A percentile compares a stretch with the other conserved stretches of the same genome.
These are phyloP conservation scores for Clupea harengus DNA, from an alignment of 2,113 vertebrate species.

Conservation along the genomic window DNA sequence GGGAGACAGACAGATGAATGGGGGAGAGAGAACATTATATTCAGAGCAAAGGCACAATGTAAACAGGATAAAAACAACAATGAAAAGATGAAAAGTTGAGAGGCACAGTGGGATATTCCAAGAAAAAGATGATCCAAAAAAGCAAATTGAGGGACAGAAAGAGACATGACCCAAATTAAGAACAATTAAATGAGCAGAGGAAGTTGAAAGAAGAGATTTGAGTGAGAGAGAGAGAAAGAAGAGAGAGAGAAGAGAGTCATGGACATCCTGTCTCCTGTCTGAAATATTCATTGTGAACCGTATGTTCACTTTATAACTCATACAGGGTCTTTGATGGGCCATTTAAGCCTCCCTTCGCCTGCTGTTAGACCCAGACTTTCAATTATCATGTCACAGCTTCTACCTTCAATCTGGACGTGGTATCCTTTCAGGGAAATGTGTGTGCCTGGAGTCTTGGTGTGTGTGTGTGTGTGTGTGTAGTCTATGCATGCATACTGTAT, in stretches of 20 bases:
- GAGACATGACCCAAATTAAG: slow-evolving; percentile 39
- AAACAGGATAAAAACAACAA: not conserved
- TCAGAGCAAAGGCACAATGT: slow-evolving; percentile 34
- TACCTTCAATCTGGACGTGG: slow-evolving; percentile 38
- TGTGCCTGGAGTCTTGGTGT: too few species aligned
- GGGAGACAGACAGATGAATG: not conserved
- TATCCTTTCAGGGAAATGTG: not conserved
- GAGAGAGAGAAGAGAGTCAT: slow-evolving; percentile 25
- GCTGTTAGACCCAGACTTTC: slow-evolving; percentile 35
- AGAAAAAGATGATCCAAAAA: not conserved
- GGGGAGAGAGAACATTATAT: slow-evolving; percentile 15
- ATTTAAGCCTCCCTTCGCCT: slow-evolving; percentile 12
- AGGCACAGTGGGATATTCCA: not conserved
- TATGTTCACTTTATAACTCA: slow-evolving; percentile 28
- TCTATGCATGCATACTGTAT: not conserved
- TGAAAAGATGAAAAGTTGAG: not conserved
- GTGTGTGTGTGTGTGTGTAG: slow-evolving; percentile 31
- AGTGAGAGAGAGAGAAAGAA: not conserved
- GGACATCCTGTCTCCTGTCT: slow-evolving; percentile 17
- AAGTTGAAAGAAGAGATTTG: slow-evolving; percentile 24
- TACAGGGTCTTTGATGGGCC: not conserved
- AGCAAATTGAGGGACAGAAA: slow-evolving; percentile 21
- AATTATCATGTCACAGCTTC: slow-evolving; percentile 41
- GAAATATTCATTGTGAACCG: slow-evolving; percentile 16
- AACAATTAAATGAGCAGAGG: not conserved